Evolutionary conservation across 1,140 invertebrate species (phyloP).

Genomic region (Trachymyrmex septentrionalis): DNA sequence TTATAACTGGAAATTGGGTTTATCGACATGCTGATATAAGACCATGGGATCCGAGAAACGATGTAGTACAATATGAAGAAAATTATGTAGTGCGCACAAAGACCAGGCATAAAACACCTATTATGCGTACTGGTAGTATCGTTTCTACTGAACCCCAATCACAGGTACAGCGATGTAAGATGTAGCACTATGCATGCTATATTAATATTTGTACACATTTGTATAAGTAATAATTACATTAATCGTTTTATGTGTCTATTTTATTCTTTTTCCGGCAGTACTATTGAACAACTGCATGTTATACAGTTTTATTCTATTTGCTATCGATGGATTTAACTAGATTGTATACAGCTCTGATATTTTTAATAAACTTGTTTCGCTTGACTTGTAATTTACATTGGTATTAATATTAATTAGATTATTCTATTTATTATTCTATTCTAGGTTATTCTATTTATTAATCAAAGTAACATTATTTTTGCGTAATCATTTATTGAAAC

Average conservation of each 20-base stretch:
- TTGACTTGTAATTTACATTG: slow-evolving; percentile 12
- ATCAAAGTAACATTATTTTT: slow-evolving; percentile 20
- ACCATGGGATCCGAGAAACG: slow-evolving; percentile 94
- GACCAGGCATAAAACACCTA: slow-evolving; percentile 91
- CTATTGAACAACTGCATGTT: slow-evolving; percentile 23
- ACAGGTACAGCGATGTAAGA: slow-evolving; percentile 80
- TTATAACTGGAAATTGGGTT: slow-evolving; percentile 90
- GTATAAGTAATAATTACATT: slow-evolving; percentile 44
- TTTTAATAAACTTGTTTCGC: slow-evolving; percentile 50
- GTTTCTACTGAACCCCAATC: slow-evolving; percentile 88
- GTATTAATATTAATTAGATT: slow-evolving; percentile 7
- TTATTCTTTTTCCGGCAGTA: slow-evolving; percentile 9
- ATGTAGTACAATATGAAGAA: slow-evolving; percentile 93
- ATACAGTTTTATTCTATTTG: slow-evolving; percentile 15
- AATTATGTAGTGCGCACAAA: slow-evolving; percentile 91
- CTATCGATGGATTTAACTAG: slow-evolving; percentile 42
- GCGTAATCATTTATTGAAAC: background rate
- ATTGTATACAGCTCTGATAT: slow-evolving; percentile 41
- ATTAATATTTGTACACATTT: slow-evolving; percentile 47
- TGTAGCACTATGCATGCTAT: slow-evolving; percentile 56
- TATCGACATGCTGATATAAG: slow-evolving; percentile 92
- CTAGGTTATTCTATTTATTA: slow-evolving; percentile 21
- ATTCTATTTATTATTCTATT: slow-evolving; percentile 13
- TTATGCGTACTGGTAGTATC: slow-evolving; percentile 89
- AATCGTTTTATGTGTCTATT: slow-evolving; percentile 33